Conservation (phyloP, 2,888 invertebrate species). For the Drosophila ezoana region DNA sequence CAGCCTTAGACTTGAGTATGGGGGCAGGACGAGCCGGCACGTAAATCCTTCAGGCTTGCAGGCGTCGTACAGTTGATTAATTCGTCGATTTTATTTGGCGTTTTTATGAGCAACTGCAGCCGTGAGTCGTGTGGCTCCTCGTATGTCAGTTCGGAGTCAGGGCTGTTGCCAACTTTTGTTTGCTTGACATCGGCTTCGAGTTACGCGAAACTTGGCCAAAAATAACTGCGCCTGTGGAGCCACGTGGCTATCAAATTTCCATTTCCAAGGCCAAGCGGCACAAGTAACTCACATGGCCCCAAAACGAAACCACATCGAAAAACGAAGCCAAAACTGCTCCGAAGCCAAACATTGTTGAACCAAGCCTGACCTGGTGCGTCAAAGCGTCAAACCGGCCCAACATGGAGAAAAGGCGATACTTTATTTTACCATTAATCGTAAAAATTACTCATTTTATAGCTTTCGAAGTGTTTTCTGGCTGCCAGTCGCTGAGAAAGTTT, state of each 20-base stretch:
- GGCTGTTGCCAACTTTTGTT: slow-evolving; percentile 27
- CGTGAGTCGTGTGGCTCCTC: slow-evolving; percentile 1
- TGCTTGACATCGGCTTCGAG: slow-evolving; percentile 37
- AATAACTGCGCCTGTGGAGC: slow-evolving; percentile 26
- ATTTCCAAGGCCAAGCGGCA: slow-evolving; percentile 14
- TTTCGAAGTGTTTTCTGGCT: slow-evolving; percentile 55
- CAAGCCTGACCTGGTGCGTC: slow-evolving; percentile 14
- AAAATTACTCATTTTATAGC: slow-evolving; percentile 72
- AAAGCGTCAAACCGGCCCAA: slow-evolving; percentile 37
- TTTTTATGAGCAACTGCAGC: slow-evolving; percentile 68
- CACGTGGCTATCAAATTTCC: slow-evolving; percentile 41
- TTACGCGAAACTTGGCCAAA: slow-evolving; percentile 27
- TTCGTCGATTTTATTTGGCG: slow-evolving; percentile 70
- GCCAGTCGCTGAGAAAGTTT: slow-evolving; percentile 51
- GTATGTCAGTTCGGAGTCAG: slow-evolving; percentile 11
- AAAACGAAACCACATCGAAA: slow-evolving; percentile 2
- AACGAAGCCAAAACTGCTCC: slow-evolving; percentile 10
- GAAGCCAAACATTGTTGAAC: slow-evolving; percentile 21
- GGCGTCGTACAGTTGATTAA: slow-evolving; percentile 66
- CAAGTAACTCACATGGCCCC: slow-evolving; percentile 20
- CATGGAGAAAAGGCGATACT: slow-evolving; percentile 52
- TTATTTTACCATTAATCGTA: slow-evolving; percentile 74
- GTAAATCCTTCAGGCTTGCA: slow-evolving; percentile 53
- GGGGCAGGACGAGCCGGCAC: slow-evolving; percentile 10
- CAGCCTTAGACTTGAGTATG: neutral